These are phyloP conservation scores for Falcunculus frontatus DNA, from an alignment of 2,113 vertebrate species.

Conservation along the genomic window DNA sequence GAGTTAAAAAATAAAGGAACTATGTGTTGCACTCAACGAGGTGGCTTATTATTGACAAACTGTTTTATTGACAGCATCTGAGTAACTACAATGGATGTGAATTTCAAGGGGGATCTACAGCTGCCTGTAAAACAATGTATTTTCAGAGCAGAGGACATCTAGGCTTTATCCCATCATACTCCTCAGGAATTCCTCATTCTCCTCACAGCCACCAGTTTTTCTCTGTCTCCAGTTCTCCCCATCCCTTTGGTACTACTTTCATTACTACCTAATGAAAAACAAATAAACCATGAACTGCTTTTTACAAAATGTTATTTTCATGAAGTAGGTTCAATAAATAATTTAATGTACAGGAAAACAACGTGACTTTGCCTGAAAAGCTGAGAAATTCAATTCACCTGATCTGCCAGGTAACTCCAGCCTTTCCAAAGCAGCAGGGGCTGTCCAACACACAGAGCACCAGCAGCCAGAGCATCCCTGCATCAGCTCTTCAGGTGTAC, in stretches of 20 bases:
- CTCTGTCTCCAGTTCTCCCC: background rate
- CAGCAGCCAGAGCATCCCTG: background rate
- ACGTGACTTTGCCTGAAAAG: background rate
- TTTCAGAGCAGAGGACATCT: background rate
- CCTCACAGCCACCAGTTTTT: background rate
- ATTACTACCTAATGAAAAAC: fast-evolving
- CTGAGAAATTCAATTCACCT: background rate
- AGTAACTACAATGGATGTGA: background rate
- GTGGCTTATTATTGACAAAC: background rate
- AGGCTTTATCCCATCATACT: background rate
- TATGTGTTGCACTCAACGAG: background rate
- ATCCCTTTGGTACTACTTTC: background rate
- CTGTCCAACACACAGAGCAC: background rate
- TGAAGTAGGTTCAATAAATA: background rate
- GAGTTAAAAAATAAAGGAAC: background rate
- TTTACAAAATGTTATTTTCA: background rate
- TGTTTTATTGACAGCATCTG: background rate
- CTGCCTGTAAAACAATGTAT: background rate
- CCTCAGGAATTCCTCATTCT: background rate
- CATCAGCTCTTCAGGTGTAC: background rate
- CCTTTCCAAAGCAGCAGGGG: background rate
- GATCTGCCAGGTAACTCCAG: background rate
- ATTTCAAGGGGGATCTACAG: background rate
- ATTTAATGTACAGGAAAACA: background rate
- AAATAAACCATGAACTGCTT: background rate